A percentile compares a stretch with the other conserved stretches of the same genome.
Evolutionary conservation across 53 echinoderm and acorn worm genomes (phyloP).

Genomic region (Henricia sp.): DNA sequence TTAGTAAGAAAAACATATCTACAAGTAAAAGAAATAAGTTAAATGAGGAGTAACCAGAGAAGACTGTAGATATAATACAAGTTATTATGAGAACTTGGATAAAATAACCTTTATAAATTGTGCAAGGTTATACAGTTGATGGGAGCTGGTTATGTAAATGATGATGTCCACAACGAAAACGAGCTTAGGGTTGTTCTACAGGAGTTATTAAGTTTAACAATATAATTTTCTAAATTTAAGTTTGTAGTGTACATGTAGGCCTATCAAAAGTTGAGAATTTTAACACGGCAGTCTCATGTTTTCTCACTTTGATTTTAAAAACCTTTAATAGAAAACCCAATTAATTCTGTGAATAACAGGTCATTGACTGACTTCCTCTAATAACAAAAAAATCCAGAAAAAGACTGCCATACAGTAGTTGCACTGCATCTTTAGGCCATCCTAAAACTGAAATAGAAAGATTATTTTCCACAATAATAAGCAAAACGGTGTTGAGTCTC

Average conservation of each 20-base stretch:
- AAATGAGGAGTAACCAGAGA: no score
- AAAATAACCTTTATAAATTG: no score
- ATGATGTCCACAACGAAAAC: no score
- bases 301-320: not conserved
- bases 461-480: not conserved
- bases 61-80: no score
- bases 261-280: not conserved
- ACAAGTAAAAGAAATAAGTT: no score
- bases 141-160: no score
- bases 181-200: no score
- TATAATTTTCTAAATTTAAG: no score
- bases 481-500: not conserved
- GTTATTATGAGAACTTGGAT: no score
- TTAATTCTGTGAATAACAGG: not conserved
- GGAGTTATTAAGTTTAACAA: no score
- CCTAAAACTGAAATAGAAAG: not conserved
- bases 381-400: not conserved
- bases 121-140: no score
- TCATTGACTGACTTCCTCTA: not conserved
- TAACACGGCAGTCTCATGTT: not conserved
- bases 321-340: not conserved
- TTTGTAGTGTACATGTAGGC: not conserved
- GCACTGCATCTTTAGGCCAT: not conserved
- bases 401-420: not conserved
- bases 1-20: no score